Base-by-base conservation (phyloP, 2,888 invertebrate genomes). In the Harmothoe impar region DNA sequence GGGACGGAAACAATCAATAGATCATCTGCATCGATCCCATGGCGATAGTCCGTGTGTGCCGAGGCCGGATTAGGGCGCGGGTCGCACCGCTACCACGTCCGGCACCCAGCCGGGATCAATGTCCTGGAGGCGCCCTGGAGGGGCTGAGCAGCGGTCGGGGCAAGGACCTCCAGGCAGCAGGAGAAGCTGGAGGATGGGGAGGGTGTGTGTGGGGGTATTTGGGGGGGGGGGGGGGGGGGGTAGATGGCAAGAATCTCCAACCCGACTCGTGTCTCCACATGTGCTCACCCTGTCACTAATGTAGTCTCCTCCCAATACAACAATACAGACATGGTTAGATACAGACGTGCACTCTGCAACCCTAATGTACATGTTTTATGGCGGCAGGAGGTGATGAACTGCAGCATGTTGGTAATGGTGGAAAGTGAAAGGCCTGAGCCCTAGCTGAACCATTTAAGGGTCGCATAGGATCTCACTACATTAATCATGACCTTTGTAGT, bases 1-100 rank as follows among this genome's bases (percentile, higher is more conserved):
- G 62, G 23, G 62, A 62, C 62, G 62, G 62, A 62, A 62, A n/a
- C 62, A 62, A 62, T 62, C 62, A 62, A 62, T 62, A 62, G 62
- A 62, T 62, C 62, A 62, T 62, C 62, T 62, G 62, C n/a, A 62
- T 62, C 62, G 62, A 62, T 62, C 62, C n/a, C 23, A n/a, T n/a
- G 20, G 62, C 62, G 62, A 62, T 62, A 62, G 62, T 62, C 62
- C 62, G 3, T n/a, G 23, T 62, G 62, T 62, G 62, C 62, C 62
- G 23, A n/a, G 62, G 12, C 20, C 62, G 62, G 62, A 62, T 62
- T 62, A 62, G 62, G 62, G 62, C 20, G 62, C 62, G 62, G n/a
- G 62, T 62, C 62, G 12, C 62, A n/a, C 12, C 20, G 62, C 43
- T 43, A 43, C 43, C 10, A 43, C 43, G 43, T 43, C 62, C 62